Evolutionary conservation across 2,113 vertebrate genomes (phyloP), one percentile per base, ranked within the genome.

Genomic region (Toxotes jaculatrix): DNA sequence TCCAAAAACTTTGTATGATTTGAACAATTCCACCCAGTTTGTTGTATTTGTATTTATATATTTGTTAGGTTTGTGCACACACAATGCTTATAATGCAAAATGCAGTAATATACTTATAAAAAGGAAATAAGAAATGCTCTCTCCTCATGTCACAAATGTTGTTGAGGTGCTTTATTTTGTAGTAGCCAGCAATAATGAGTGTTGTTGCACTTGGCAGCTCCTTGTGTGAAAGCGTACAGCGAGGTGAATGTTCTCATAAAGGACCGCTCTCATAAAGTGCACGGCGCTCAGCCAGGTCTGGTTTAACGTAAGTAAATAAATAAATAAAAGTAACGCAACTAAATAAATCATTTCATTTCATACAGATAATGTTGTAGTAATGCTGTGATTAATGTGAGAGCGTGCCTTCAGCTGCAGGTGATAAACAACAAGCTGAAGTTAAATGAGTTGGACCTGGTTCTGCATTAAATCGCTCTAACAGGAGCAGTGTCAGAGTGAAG

Each of bases 401-500:
- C 8, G 5, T 34, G 21, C 34, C 27, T 45, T 31, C 49, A 5
- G n/a, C 63, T 61, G 9, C 47, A 23, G 4, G 56, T 70, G 74
- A 64, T 69, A 64, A 81, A 80, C 55, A 77, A 71, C 55, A 17
- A 4, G 55, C 61, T 51, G 82, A n/a, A 51, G 69, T 21, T 36
- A 34, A 74, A 79, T 31, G 64, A 78, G 74, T 47, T 5, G 4
- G 21, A 55, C 49, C 32, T 32, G 66, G 23, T 40, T 72, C 55
- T 79, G 71, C 71, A 64, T 82, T 79, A 36, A 79, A 49, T 77
- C 0, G 4, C 57, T 7, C n/a, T 83, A 66, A 88, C 82, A 69
- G 61, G 21, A 63, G 49, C 56, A 1, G 31, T 51, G 16, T 0
- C 32, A 38, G 45, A 65, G 31, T 17, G 79, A 74, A 73, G 67